These are phyloP conservation scores for Drosophila saltans DNA, from an alignment of 1,140 invertebrate genomes.

Conservation along the genomic window DNA sequence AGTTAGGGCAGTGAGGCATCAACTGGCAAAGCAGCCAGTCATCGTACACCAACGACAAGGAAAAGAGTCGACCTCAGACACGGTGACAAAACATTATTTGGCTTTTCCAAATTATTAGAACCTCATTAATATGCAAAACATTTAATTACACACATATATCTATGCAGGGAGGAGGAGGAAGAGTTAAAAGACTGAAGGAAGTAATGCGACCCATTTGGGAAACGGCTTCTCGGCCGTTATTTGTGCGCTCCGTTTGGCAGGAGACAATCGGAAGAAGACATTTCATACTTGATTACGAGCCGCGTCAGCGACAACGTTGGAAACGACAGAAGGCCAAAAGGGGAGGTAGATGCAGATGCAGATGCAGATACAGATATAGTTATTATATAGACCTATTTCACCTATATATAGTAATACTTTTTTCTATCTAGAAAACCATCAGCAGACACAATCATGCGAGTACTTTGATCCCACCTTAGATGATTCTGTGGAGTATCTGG, in stretches of 20 bases:
- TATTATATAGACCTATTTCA: not conserved
- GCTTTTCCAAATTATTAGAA: slow-evolving; percentile 32
- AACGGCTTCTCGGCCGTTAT: slow-evolving; percentile 77
- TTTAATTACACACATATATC: slow-evolving; percentile 49
- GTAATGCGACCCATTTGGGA: slow-evolving; percentile 76
- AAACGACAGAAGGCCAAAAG: slow-evolving; percentile 50
- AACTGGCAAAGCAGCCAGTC: slow-evolving; percentile 67
- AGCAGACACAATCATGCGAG: slow-evolving; percentile 46
- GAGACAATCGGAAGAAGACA: slow-evolving; percentile 68
- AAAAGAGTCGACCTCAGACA: slow-evolving; percentile 2
- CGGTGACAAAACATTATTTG: slow-evolving; percentile 27
- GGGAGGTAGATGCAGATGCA: slow-evolving; percentile 36
- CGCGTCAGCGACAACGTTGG: slow-evolving; percentile 64
- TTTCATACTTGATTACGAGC: slow-evolving; percentile 81
- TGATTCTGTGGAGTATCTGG: slow-evolving; percentile 50
- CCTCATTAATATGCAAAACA: slow-evolving; percentile 40
- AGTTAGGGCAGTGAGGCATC: slow-evolving; percentile 57
- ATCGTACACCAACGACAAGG: slow-evolving; percentile 39
- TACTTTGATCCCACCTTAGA: slow-evolving; percentile 39
- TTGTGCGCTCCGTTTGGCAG: slow-evolving; percentile 79
- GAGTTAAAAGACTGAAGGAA: slow-evolving; percentile 13
- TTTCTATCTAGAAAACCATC: slow-evolving; percentile 18
- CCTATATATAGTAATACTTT: not conserved
- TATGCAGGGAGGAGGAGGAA: not conserved
- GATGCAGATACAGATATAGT: too few species aligned